These are phyloP conservation scores for Coecobrya sp. DNA, from an alignment of 2,888 invertebrate genomes.

Conservation along the genomic window DNA sequence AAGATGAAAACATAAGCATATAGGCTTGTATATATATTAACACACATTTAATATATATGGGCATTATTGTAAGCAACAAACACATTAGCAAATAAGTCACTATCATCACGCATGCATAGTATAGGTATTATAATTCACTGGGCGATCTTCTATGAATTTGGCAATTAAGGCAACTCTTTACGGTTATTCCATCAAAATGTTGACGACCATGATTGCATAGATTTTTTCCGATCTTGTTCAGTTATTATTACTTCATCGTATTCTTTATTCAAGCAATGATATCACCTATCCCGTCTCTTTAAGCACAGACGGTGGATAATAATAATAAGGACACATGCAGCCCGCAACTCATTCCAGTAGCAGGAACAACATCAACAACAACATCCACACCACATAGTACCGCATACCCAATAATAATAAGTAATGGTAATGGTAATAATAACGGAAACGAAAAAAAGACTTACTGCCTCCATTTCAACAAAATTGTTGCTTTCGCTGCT, in stretches of 20 bases:
- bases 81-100: background rate
- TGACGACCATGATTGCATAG: constrained; percentile 63
- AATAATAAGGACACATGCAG: constrained; percentile 49
- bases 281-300: background rate
- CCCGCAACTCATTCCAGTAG: constrained; percentile 1
- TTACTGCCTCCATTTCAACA: constrained; percentile 27
- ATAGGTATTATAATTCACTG: constrained; percentile 3
- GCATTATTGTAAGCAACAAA: too few relatives aligned
- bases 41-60: too few relatives aligned
- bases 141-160: background rate
- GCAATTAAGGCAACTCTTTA: constrained; percentile 62
- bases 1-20: background rate
- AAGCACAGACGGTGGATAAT: background rate
- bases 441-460: constrained; percentile 54
- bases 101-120: background rate
- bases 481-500: constrained; percentile 36
- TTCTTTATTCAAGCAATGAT: background rate
- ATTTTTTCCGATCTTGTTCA: constrained; percentile 27
- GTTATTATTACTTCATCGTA: constrained; percentile 17
- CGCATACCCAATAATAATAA: constrained; percentile 35
- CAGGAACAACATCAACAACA: background rate
- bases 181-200: constrained; percentile 57
- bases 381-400: constrained; percentile 24
- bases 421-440: constrained; percentile 56
- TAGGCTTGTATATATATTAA: background rate